phyloP scores from a whole-genome alignment of 2,888 invertebrate genomes.

The Heliconius hortense region DNA sequence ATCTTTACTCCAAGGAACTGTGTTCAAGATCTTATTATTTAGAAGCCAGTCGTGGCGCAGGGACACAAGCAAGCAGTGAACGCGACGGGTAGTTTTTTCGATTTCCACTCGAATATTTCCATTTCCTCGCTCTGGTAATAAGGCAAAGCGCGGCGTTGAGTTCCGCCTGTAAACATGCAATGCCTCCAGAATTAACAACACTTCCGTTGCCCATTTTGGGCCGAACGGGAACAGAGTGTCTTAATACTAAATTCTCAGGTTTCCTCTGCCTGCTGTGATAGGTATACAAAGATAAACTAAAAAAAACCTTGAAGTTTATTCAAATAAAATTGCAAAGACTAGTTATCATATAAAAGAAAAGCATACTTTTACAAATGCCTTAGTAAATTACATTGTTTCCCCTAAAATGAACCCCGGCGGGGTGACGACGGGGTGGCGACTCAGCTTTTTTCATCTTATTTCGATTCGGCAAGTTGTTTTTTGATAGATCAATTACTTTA shows the following conservation, averaged over 20 bases:
- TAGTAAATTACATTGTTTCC: constrained; percentile 20
- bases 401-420: constrained; percentile 18
- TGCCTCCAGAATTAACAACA: no score
- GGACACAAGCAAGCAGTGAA: no score
- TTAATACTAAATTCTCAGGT: background rate
- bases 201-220: no score
- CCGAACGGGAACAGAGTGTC: background rate
- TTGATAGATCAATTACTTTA: constrained; percentile 32
- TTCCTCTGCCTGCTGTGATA: background rate
- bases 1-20: no score
- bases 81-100: no score
- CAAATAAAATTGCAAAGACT: background rate
- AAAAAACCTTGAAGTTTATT: background rate
- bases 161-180: background rate
- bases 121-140: background rate
- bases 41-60: no score
- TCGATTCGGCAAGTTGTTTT: constrained; percentile 28
- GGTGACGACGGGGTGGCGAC: constrained; percentile 10
- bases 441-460: constrained; percentile 28
- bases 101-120: background rate
- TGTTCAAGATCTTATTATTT: background rate
- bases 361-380: background rate
- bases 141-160: no score
- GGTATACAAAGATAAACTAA: background rate
- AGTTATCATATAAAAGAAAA: background rate